These are phyloP conservation scores for Numenius arquata DNA, from an alignment of 2,113 vertebrate species.

Conservation along the genomic window DNA sequence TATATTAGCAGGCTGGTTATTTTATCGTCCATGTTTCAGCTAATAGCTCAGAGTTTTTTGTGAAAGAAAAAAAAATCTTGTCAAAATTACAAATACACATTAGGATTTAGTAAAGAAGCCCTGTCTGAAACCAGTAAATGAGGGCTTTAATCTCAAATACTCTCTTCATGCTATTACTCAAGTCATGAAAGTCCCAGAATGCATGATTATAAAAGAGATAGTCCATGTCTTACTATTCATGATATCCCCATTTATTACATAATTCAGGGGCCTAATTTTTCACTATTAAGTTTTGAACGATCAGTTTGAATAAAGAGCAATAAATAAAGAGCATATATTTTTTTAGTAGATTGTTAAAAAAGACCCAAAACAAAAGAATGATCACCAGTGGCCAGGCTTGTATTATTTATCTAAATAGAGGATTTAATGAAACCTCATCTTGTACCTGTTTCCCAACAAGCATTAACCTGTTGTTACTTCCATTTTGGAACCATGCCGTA, in stretches of 20 bases:
- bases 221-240: not conserved
- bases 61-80: not conserved
- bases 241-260: not conserved
- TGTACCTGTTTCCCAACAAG: not conserved
- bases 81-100: not conserved
- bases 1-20: not conserved
- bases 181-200: not conserved
- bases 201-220: not conserved
- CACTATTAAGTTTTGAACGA: not conserved
- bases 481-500: not conserved
- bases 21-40: not conserved
- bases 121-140: not conserved
- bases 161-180: not conserved
- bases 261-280: not conserved
- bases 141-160: not conserved
- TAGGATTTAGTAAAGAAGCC: not conserved
- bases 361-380: not conserved
- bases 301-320: not conserved
- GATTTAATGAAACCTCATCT: not conserved
- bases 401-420: not conserved
- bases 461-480: not conserved
- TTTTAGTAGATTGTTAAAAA: not conserved
- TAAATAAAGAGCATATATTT: not conserved
- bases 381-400: not conserved
- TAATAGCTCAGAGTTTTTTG: not conserved